Evolutionary conservation across 2,888 invertebrate genomes (phyloP), one percentile per base, ranked within the genome.

Genomic region (Glaucopsyche alexis): DNA sequence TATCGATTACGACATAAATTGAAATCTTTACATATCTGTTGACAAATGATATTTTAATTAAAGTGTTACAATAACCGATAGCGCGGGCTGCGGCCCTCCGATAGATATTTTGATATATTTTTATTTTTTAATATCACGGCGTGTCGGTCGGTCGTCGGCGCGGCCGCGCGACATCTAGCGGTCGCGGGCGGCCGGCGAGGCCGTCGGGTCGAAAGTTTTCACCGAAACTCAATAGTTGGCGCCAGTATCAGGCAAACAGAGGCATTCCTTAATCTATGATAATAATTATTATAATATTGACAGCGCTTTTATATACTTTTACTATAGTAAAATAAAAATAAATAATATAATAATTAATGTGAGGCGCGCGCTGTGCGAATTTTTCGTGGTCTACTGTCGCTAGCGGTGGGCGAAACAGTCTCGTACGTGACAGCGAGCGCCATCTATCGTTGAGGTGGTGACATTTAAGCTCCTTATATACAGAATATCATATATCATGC

Each of bases 11-110:
- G 65, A 70, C 69, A 74, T 52, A 72, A 72, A 72, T 66, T 19
- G 74, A 67, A 77, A 73, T 69, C 73, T 74, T 76, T 75, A 78
- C 77, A 78, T 78, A 78, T 78, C 77, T 74, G 75, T 77, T 74
- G 74, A 66, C 71, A 75, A 73, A 67, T 71, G 50, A 75, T 73
- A 75, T 76, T 73, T 74, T 74, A 74, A 47, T 70, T 74, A 77
- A 74, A 71, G 71, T 55, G 71, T 67, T 67, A 50, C 69, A 71
- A 55, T 67, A 72, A 19, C 50, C 65, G 40, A 50, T 67, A 72
- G 50, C 19, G 16, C 19, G 55, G 55, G 71, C 55, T 66, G 40
- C 72, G 65, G 72, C 64, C 72, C 49, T 38, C 47, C 40, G 40
- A 66, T 49, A 42, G 19, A 42, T 72, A 66, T 42, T 72, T 69